A percentile compares a stretch with the other conserved stretches of the same genome.
phyloP scores from a whole-genome alignment of 2,888 invertebrate genomes.

The Eupithecia insigniata region DNA sequence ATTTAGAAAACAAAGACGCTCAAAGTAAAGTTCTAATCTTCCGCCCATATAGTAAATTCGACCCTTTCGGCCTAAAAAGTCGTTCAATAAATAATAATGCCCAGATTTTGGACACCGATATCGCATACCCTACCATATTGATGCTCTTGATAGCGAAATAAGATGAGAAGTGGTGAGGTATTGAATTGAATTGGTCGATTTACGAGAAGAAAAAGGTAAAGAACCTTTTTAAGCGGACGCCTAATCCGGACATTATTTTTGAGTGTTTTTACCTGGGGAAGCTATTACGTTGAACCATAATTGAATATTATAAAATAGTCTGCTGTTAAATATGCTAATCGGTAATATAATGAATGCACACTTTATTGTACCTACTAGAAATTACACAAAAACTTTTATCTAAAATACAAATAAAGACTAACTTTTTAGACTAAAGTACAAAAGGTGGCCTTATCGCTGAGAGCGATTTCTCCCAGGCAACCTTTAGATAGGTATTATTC shows the following conservation, averaged over 20 bases:
- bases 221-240: background rate
- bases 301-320: background rate
- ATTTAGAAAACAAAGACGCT: background rate
- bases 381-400: no score
- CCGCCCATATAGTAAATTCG: conserved; percentile 13
- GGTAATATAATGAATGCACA: no score
- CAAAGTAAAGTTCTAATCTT: conserved; percentile 22
- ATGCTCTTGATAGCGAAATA: conserved; percentile 18
- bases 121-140: conserved; percentile 16
- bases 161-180: conserved; percentile 14
- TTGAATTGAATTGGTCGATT: conserved; percentile 7
- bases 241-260: conserved; percentile 10
- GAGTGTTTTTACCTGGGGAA: conserved; percentile 1
- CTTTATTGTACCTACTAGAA: no score
- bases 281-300: background rate
- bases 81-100: conserved; percentile 33
- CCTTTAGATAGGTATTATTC: no score
- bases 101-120: conserved; percentile 24
- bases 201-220: conserved; percentile 11
- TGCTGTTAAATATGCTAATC: background rate
- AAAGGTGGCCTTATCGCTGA: no score
- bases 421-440: no score
- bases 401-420: no score
- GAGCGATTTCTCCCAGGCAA: no score
- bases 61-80: conserved; percentile 34